phyloP scores from a whole-genome alignment of 2,113 vertebrate genomes.

The Tapirus terrestris region DNA sequence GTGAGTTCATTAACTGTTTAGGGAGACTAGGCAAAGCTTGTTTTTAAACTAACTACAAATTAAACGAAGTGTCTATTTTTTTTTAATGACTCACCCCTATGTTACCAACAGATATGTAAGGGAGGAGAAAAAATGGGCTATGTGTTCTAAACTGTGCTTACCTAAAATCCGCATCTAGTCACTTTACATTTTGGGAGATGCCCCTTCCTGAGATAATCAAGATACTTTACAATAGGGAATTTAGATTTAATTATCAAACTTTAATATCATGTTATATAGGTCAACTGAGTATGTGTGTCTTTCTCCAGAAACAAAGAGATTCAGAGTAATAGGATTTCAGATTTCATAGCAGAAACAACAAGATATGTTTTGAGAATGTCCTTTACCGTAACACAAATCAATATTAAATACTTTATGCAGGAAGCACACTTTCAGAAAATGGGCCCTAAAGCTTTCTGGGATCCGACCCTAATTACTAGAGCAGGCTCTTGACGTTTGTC shows the following conservation, averaged over 20 bases:
- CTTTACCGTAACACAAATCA: conserved; percentile 88
- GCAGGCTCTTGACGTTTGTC: conserved; percentile 84
- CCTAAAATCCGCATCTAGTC: conserved; percentile 62
- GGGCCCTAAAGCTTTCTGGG: conserved; percentile 86
- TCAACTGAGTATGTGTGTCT: conserved; percentile 78
- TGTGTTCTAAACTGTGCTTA: conserved; percentile 17
- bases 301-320: conserved; percentile 81
- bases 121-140: neutral
- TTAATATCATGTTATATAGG: conserved; percentile 77
- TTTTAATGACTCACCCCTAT: conserved; percentile 27
- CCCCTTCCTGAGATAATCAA: conserved; percentile 62
- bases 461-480: conserved; percentile 85
- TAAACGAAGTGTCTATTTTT: conserved; percentile 20
- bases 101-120: neutral
- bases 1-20: conserved; percentile 59
- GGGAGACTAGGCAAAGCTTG: neutral
- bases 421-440: conserved; percentile 88
- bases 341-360: conserved; percentile 85
- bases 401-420: conserved; percentile 90
- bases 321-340: conserved; percentile 83
- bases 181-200: conserved; percentile 53
- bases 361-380: conserved; percentile 86
- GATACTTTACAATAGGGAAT: conserved; percentile 68
- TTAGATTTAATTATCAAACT: conserved; percentile 79
- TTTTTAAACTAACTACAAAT: conserved; percentile 61